Evolutionary conservation across 2,113 vertebrate genomes (phyloP).

Genomic region (Callionymus lyra): DNA sequence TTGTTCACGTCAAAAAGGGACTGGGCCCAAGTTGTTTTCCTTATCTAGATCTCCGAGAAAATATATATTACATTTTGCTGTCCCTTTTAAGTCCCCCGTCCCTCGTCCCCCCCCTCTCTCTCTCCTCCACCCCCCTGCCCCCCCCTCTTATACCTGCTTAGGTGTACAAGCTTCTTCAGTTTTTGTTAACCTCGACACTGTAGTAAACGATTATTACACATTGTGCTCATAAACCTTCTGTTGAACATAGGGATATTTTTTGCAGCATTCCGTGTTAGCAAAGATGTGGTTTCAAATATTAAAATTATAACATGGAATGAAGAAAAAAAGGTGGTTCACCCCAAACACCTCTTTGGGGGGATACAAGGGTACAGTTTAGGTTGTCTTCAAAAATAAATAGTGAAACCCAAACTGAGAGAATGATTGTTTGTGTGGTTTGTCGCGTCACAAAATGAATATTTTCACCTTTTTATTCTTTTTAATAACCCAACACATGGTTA

Average conservation of each 20-base stretch:
- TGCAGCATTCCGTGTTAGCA: constrained; percentile 98
- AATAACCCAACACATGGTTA: too few species aligned
- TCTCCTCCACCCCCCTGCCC: constrained; percentile 64
- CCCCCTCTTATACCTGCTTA: constrained; percentile 38
- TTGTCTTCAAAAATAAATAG: constrained; percentile 98
- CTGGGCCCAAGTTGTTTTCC: constrained; percentile 21
- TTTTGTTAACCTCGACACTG: constrained; percentile 91
- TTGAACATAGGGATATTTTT: constrained; percentile 86
- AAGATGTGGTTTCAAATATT: constrained; percentile 89
- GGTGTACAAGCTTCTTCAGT: constrained; percentile 53
- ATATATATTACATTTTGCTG: constrained; percentile 70
- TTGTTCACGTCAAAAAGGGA: constrained; percentile 38
- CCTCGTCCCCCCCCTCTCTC: too few species aligned
- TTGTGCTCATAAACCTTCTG: constrained; percentile 96
- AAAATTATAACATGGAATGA: constrained; percentile 61
- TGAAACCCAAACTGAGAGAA: constrained; percentile 74
- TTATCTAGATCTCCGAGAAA: constrained; percentile 55
- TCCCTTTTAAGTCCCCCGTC: too few species aligned
- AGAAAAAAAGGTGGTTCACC: constrained; percentile 78
- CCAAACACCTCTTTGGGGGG: constrained; percentile 70
- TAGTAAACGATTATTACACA: constrained; percentile 87
- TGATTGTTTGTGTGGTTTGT: constrained; percentile 41
- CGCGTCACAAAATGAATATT: too few species aligned
- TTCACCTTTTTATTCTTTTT: too few species aligned
- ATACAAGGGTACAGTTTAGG: constrained; percentile 85